Evolutionary conservation across 2,797 vertebrate species (phyloP), one percentile per base, ranked within the genome.

Genomic region (Acanthiza pusilla): DNA sequence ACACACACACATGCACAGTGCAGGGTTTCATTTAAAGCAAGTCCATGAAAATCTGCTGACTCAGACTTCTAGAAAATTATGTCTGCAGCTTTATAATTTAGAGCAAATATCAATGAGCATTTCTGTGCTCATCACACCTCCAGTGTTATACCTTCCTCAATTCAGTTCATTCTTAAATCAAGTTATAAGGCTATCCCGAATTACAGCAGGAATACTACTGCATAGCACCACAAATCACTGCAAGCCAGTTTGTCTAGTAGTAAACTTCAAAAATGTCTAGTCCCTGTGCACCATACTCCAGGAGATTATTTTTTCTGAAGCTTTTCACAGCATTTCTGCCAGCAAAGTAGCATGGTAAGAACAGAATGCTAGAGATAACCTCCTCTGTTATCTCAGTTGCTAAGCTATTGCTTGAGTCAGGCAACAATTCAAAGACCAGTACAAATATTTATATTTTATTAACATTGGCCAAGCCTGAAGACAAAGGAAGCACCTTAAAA

Each of bases 361-460:
- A 66, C 45, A 79, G 50, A 85, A 75, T 23, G 18, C 26, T 67
- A 51, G 34, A 60, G 76, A 72, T 63, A 78, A 60, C 34, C 38
- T 84, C 27, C 42, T 51, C 6, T 67, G 42, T 74, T 81, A 78
- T 45, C 71, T 67, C 72, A 72, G 72, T 82, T 94, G 75, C 90
- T 91, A 95, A 75, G 67, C 20, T 79, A 47, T 90, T 85, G 84
- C 72, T 85, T 82, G 48, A 92, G 62, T 38, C 72, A 71, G 53
- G 53, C 81, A 73, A 54, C 51, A 81, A 42, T 66, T 62, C 83
- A 81, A 81, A 90, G 57, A 26, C 43, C 62, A 85, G n/a, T 60
- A 92, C 42, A 88, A 90, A 92, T 84, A 85, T 78, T 92, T 90
- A 32, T 71, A 29, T 62, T 82, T 88, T 82, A 85, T 67, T 85